A percentile compares a stretch with the other conserved stretches of the same genome.
Evolutionary conservation across 2,888 invertebrate species (phyloP).

Genomic region (Andrena fulva): DNA sequence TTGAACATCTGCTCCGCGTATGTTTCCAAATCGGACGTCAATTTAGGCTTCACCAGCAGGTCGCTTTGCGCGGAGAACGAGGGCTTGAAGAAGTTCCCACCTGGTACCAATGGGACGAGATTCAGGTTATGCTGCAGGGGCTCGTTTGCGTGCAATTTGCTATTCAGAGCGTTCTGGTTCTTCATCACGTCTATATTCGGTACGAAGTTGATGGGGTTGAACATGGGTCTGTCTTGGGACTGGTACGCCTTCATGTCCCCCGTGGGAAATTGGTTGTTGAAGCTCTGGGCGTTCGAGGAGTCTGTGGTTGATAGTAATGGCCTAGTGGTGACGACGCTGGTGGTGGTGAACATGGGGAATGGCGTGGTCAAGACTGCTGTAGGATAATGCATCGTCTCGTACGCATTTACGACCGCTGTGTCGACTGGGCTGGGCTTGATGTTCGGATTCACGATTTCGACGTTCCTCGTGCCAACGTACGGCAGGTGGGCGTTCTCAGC

Average conservation of each 20-base stretch:
- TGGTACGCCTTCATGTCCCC: slow-evolving; percentile 65
- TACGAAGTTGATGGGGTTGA: slow-evolving; percentile 82
- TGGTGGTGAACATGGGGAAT: slow-evolving; percentile 80
- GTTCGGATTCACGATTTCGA: slow-evolving; percentile 82
- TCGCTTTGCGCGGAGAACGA: slow-evolving; percentile 74
- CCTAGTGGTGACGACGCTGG: slow-evolving; percentile 73
- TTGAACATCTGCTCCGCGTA: slow-evolving; percentile 84
- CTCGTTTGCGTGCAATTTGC: slow-evolving; percentile 70
- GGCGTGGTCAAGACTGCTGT: slow-evolving; percentile 80
- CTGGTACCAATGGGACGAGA: slow-evolving; percentile 79
- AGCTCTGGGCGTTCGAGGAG: slow-evolving; percentile 72
- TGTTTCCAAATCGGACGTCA: slow-evolving; percentile 79
- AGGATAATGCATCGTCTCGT: slow-evolving; percentile 75
- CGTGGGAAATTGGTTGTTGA: slow-evolving; percentile 56
- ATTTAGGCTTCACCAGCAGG: slow-evolving; percentile 77
- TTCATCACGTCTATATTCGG: slow-evolving; percentile 80
- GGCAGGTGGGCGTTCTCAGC: slow-evolving; percentile 78
- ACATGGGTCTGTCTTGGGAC: slow-evolving; percentile 71
- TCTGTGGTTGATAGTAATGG: slow-evolving; percentile 68
- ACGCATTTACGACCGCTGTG: slow-evolving; percentile 69
- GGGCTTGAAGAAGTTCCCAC: slow-evolving; percentile 81
- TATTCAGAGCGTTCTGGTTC: slow-evolving; percentile 79
- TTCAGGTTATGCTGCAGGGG: slow-evolving; percentile 77
- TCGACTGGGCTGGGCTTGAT: slow-evolving; percentile 78
- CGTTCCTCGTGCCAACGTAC: slow-evolving; percentile 78